phyloP scores from a whole-genome alignment of 2,113 vertebrate genomes.

The Epinephelus moara region DNA sequence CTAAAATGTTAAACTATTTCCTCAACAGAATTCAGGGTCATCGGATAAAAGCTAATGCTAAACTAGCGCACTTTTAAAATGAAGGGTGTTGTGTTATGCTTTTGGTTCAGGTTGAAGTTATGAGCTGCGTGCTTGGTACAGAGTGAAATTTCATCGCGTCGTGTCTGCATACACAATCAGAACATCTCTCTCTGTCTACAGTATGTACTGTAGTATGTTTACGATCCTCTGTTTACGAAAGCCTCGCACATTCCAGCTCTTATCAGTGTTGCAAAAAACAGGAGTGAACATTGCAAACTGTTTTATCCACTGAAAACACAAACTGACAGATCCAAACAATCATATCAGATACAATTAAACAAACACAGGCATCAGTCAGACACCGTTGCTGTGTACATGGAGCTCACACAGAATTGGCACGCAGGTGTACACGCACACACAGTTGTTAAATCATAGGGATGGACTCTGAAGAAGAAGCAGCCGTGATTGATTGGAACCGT shows the following conservation, averaged over 20 bases:
- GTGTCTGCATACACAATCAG: background rate
- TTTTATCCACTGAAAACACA: conserved; percentile 10
- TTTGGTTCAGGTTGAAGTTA: background rate
- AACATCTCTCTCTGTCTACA: background rate
- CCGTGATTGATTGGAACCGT: background rate
- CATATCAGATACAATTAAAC: conserved; percentile 30
- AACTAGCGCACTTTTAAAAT: background rate
- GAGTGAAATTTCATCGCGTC: background rate
- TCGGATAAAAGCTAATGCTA: background rate
- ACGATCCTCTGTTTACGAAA: background rate
- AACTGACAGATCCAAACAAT: conserved; percentile 11
- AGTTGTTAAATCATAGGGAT: background rate
- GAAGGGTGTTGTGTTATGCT: background rate
- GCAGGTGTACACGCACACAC: background rate
- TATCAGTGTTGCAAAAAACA: background rate
- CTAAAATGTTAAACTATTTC: background rate
- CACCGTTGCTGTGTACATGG: background rate
- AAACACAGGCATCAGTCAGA: conserved; percentile 1
- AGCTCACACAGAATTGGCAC: background rate
- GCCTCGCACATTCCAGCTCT: conserved; percentile 8
- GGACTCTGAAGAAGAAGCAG: background rate
- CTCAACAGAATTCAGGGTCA: background rate
- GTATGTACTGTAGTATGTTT: background rate
- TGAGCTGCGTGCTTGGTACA: background rate
- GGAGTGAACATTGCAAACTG: background rate